Evolutionary conservation across 2,888 invertebrate species (phyloP).

Genomic region (Drosophila mayaguana): DNA sequence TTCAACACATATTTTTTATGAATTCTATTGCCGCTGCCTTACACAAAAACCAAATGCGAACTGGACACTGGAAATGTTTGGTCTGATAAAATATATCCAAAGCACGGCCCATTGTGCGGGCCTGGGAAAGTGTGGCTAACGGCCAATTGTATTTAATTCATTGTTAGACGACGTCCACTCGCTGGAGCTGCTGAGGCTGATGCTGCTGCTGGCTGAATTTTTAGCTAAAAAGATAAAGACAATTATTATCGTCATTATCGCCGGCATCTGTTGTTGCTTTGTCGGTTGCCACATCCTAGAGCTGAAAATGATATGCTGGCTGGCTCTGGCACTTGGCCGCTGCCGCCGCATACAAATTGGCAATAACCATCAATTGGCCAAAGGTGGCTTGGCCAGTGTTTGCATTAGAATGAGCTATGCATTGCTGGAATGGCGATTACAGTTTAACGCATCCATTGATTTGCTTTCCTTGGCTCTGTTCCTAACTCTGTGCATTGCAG

Average conservation of each 20-base stretch:
- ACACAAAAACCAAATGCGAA: conserved; percentile 57
- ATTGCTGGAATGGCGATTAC: conserved; percentile 73
- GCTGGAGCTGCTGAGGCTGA: conserved; percentile 28
- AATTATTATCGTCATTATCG: conserved; percentile 80
- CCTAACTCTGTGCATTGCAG: conserved; percentile 40
- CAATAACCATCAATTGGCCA: conserved; percentile 79
- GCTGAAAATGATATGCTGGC: conserved; percentile 74
- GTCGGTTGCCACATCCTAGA: conserved; percentile 48
- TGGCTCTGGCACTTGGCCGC: conserved; percentile 6
- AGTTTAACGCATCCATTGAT: conserved; percentile 63
- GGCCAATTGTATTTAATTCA: conserved; percentile 58
- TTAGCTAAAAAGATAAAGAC: conserved; percentile 78
- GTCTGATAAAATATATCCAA: conserved; percentile 50
- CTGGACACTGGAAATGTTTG: conserved; percentile 66
- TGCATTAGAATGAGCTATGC: conserved; percentile 78
- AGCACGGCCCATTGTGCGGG: conserved; percentile 68
- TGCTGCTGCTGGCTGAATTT: conserved; percentile 38
- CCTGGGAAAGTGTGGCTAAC: conserved; percentile 72
- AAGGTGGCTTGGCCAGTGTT: conserved; percentile 45
- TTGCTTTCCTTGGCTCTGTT: conserved; percentile 53
- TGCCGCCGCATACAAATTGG: conserved; percentile 72
- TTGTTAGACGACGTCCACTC: conserved; percentile 47
- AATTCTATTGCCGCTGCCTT: conserved; percentile 59
- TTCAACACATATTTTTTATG: conserved; percentile 76
- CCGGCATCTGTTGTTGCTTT: conserved; percentile 64